phyloP scores from a whole-genome alignment of 2,113 vertebrate genomes.

The Ascaphus truei region DNA sequence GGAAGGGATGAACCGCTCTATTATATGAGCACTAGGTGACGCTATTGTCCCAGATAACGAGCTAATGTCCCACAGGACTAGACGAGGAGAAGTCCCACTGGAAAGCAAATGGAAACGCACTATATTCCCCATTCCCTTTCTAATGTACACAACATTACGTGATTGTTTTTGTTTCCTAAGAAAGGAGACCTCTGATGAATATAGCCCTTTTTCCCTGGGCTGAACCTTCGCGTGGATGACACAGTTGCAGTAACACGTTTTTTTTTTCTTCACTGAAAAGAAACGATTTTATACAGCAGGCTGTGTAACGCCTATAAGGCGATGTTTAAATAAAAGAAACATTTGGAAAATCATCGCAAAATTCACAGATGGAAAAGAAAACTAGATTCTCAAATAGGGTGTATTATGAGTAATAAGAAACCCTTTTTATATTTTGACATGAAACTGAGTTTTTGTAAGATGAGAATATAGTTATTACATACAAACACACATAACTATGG shows the following conservation, averaged over 20 bases:
- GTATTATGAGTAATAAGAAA: neutral
- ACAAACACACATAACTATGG: no score
- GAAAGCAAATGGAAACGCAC: neutral
- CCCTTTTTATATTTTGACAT: neutral
- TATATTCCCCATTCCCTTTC: neutral
- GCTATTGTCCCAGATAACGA: neutral
- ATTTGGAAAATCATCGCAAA: neutral
- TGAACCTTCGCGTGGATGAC: neutral
- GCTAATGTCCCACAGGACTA: neutral
- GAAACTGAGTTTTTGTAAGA: no score
- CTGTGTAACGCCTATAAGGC: no score
- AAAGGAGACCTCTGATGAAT: slow-evolving; percentile 14
- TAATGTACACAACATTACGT: neutral
- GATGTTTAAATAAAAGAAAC: neutral
- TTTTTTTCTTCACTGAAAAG: neutral
- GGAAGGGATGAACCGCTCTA: neutral
- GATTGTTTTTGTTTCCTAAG: slow-evolving; percentile 10
- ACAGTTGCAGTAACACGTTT: neutral
- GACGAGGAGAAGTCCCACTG: neutral
- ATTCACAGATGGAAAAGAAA: neutral
- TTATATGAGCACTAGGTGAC: neutral
- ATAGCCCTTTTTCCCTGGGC: slow-evolving; percentile 2
- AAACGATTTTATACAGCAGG: neutral
- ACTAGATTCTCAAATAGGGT: neutral
- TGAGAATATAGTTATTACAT: no score